Evolutionary conservation across 2,113 vertebrate species (phyloP).

Genomic region (Nycticryphes semicollaris): DNA sequence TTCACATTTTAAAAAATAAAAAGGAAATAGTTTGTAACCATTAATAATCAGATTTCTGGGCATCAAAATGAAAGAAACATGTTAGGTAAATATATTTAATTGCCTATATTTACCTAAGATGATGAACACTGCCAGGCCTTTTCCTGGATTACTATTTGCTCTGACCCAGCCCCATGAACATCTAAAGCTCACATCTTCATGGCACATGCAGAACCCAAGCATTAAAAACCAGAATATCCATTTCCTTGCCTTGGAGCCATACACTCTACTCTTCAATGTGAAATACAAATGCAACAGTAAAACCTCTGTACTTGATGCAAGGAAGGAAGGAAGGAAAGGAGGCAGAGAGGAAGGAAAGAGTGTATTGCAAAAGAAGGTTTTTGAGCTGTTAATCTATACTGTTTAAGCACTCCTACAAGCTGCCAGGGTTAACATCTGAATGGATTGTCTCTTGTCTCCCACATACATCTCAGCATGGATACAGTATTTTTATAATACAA

Average conservation of each 20-base stretch:
- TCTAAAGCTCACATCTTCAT: neutral
- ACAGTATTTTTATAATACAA: neutral
- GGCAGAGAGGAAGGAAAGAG: neutral
- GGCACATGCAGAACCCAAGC: neutral
- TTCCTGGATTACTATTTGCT: neutral
- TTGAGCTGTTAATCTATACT: neutral
- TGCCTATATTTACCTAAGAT: neutral
- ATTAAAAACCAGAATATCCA: neutral
- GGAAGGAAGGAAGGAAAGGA: neutral
- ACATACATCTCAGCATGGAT: neutral
- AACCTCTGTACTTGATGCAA: neutral
- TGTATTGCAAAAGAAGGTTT: neutral
- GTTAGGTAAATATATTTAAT: neutral
- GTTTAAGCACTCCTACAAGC: neutral
- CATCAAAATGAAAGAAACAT: neutral
- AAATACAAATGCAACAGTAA: neutral
- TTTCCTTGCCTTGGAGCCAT: neutral
- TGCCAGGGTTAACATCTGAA: neutral
- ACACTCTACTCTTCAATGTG: neutral
- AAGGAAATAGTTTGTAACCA: neutral
- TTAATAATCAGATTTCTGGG: neutral
- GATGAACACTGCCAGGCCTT: neutral
- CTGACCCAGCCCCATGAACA: neutral
- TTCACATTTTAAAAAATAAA: neutral
- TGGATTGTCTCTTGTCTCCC: neutral